Evolutionary conservation across 2,888 invertebrate genomes (phyloP), one percentile per base, ranked within the genome.

Genomic region (Drosophila kanekoi): DNA sequence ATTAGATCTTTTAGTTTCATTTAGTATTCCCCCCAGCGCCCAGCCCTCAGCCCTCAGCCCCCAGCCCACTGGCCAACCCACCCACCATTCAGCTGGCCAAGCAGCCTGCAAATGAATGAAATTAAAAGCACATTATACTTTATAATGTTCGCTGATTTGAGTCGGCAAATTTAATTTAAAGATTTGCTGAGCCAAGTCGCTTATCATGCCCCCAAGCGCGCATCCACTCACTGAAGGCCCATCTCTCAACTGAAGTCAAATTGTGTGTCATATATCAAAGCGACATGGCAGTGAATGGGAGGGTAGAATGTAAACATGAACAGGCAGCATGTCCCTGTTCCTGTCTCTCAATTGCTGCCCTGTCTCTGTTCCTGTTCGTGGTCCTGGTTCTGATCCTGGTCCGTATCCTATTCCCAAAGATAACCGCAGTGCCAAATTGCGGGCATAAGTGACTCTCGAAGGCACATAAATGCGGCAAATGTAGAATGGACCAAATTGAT

Each of bases 41-140:
- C 28, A 2, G 8, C 8, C 8, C 0, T 8, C 8, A 8, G 6
- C 8, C 23, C 6, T 1, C 23, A 23, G 44, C 4, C 4, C 8
- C 28, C 8, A 9, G 10, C 11, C 28, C 53, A 1, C 18, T 5
- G 3, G 4, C 37, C 18, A 28, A 28, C 8, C 4, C n/a, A 13
- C 11, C 32, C 13, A 2, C 33, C 10, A 5, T 16, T 45, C 33
- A 3, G 28, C 37, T 59, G 51, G 38, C 13, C 58, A 9, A 14
- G 52, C 56, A 67, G 65, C 69, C 82, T 78, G 86, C 84, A 86
- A 89, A 87, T 89, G 82, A 89, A 89, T 88, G 87, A 84, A 88
- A 88, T 88, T 88, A 88, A 86, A 81, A 87, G 86, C 84, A 84
- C 83, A 88, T 88, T 88, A 89, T 87, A 82, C 86, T 84, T 75